Base-by-base conservation (phyloP, 2,113 vertebrate genomes). In the Paramormyrops kingsleyae region DNA sequence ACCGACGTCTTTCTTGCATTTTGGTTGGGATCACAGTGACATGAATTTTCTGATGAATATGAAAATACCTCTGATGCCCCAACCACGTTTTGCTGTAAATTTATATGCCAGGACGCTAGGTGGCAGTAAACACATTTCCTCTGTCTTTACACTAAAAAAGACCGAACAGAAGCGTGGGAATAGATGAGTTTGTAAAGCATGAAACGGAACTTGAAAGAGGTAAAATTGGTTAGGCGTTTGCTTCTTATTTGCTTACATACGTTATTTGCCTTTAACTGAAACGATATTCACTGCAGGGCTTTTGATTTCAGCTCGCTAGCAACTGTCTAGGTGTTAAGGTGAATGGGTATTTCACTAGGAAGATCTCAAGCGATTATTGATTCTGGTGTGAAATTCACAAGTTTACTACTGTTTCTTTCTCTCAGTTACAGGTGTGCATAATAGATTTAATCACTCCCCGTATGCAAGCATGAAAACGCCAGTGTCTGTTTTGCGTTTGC, bases 401-500 rank as follows among this genome's bases (percentile, higher is more conserved):
- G 46, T 47, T 84, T 84, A 46, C 13, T n/a, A 31, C 27, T 10
- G 59, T 84, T 44, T 31, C 49, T 87, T 87, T 15, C 35, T 21
- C 50, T 6, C 9, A 35, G 47, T 50, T 50, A 52, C 85, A 87
- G 49, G 85, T 53, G 50, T 42, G 27, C 31, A 31, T 53, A 5
- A 56, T 19, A 3, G 6, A 19, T n/a, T 49, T 50, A 47, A 5
- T 5, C 24, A 52, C 47, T 50, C 19, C 47, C 4, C 2, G 44
- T 52, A 2, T 53, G 31, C n/a, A n/a, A 46, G 87, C 15, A 94
- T 96, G 95, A 93, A 92, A 9, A 92, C 74, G 0, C 95, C 93
- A 0, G 95, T 96, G 53, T 87, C 93, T 24, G 95, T 96, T 3
- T 87, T 95, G 24, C 95, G 96, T 12, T 91, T 96, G 44, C 96